Percentiles rank a stretch among this genome's conserved stretches.
These are phyloP conservation scores for Mesocentrotus franciscanus DNA, from an alignment of 53 echinoderm and acorn worm species.

Conservation along the genomic window DNA sequence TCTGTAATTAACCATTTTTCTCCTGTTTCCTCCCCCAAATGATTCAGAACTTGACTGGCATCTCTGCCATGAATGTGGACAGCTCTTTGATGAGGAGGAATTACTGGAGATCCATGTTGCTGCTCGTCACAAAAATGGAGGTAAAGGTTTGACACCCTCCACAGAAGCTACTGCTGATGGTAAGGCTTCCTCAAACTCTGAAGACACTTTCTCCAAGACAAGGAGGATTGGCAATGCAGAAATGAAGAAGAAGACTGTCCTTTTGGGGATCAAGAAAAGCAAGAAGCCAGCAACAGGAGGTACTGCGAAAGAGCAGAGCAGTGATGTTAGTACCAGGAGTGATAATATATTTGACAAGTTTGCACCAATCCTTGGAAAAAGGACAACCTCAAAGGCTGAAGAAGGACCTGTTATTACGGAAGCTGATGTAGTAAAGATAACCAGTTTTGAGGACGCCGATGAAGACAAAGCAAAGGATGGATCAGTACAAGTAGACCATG, in stretches of 20 bases:
- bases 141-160: not conserved
- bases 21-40: not conserved
- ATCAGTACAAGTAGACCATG: not conserved
- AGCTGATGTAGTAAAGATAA: not conserved
- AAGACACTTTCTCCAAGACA: not conserved
- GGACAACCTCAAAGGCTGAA: not conserved
- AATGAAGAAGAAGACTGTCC: not conserved
- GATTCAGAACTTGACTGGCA: conserved; percentile 24
- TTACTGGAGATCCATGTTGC: conserved; percentile 29
- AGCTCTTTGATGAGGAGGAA: conserved; percentile 56
- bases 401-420: not conserved
- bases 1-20: not conserved
- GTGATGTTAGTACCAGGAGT: not conserved
- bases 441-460: not conserved
- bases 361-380: conserved; percentile 7
- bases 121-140: not conserved
- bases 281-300: not conserved
- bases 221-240: not conserved
- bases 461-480: not conserved
- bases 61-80: conserved; percentile 59
- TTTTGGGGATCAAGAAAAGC: not conserved
- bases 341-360: conserved; percentile 39
- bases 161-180: not conserved
- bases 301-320: not conserved
- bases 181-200: not conserved